A percentile compares a stretch with the other conserved stretches of the same genome.
Evolutionary conservation across 1,140 invertebrate genomes (phyloP).

Genomic region (Mizuhopecten yessoensis): DNA sequence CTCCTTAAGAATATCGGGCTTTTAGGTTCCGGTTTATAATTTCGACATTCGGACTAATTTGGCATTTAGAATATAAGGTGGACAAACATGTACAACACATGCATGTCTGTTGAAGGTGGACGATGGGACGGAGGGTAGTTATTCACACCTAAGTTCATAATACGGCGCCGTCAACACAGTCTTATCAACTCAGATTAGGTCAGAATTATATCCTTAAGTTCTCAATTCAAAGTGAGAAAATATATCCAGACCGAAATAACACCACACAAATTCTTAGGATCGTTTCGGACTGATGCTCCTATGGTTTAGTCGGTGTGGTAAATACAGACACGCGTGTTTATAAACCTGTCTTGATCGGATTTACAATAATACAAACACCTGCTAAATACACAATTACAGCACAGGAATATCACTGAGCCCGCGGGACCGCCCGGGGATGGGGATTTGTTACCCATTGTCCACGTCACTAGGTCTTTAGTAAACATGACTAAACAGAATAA

Average conservation of each 20-base stretch:
- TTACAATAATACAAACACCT: neutral
- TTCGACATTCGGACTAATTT: too few species aligned
- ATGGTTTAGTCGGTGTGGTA: neutral
- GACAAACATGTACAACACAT: too few species aligned
- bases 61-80: too few species aligned
- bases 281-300: slow-evolving; percentile 11
- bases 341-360: neutral
- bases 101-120: too few species aligned
- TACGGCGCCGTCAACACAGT: neutral
- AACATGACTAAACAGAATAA: neutral
- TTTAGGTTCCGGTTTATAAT: too few species aligned
- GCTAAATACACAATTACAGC: neutral
- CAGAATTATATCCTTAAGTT: neutral
- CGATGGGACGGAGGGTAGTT: too few species aligned
- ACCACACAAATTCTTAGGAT: neutral
- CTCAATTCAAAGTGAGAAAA: neutral
- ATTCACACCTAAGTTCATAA: too few species aligned
- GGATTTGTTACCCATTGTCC: neutral
- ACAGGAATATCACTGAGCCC: neutral
- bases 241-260: too few species aligned
- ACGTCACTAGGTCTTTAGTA: neutral
- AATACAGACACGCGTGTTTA: neutral
- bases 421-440: neutral
- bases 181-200: neutral
- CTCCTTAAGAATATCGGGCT: too few species aligned